phyloP scores from a whole-genome alignment of 2,113 vertebrate genomes.

The Serinus canaria region DNA sequence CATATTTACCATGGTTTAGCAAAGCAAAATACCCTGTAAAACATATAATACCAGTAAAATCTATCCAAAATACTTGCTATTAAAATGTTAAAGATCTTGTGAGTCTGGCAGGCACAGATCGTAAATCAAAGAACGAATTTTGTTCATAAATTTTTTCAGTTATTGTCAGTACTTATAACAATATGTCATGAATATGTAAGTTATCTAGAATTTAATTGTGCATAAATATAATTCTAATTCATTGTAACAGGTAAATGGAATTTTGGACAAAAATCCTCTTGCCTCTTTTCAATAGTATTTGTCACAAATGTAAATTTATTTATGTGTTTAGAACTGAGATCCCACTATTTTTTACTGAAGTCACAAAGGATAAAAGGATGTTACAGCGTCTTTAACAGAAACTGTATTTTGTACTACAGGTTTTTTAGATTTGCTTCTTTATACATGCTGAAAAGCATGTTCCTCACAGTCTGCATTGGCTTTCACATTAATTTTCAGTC shows the following conservation, averaged over 20 bases:
- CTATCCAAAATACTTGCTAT: neutral
- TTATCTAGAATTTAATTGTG: neutral
- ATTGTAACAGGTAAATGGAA: neutral
- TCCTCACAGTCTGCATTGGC: neutral
- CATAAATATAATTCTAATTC: neutral
- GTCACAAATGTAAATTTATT: neutral
- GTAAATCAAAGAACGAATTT: neutral
- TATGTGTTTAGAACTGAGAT: neutral
- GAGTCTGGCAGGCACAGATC: neutral
- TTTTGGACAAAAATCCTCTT: neutral
- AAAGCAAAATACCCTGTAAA: neutral
- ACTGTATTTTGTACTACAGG: neutral
- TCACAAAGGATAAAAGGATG: neutral
- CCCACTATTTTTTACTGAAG: neutral
- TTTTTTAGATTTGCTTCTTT: neutral
- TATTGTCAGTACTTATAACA: neutral
- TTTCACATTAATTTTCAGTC: neutral
- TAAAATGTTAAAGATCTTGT: neutral
- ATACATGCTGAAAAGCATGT: neutral
- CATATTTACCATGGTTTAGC: neutral
- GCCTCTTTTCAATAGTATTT: neutral
- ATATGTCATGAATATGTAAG: neutral
- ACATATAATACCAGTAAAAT: neutral
- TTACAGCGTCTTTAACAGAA: neutral
- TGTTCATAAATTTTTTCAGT: neutral